Conservation (phyloP, 2,113 vertebrate species). For the Talpa occidentalis region DNA sequence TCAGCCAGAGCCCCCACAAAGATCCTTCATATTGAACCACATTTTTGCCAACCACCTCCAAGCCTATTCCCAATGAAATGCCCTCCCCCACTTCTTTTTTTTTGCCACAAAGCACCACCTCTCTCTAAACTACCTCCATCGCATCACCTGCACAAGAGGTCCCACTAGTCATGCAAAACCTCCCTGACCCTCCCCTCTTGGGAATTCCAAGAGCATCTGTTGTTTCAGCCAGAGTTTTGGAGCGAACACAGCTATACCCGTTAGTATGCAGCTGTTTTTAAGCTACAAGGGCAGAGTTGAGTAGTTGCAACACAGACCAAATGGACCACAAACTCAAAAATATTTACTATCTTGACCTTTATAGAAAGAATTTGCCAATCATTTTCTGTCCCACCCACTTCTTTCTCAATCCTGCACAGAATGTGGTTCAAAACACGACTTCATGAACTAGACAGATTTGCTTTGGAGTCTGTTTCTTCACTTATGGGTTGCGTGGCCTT, state of each 20-base stretch:
- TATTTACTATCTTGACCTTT: conserved; percentile 27
- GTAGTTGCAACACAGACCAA: neutral
- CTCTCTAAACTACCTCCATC: neutral
- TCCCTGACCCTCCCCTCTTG: neutral
- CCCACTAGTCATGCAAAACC: neutral
- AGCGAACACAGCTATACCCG: neutral
- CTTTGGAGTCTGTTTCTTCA: neutral
- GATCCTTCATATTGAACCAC: too few relatives aligned
- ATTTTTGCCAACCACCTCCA: neutral
- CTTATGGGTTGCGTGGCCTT: neutral
- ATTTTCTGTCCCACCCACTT: neutral
- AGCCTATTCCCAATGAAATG: neutral
- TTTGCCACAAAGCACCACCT: neutral
- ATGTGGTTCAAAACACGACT: neutral
- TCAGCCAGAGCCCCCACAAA: neutral
- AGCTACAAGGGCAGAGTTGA: neutral
- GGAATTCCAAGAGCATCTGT: neutral
- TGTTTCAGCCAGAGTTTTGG: neutral
- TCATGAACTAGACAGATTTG: neutral
- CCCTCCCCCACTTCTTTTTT: neutral
- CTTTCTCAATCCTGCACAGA: neutral
- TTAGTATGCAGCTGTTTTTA: neutral
- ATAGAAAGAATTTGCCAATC: neutral
- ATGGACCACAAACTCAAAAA: neutral
- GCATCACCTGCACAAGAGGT: neutral